Evolutionary conservation across 2,888 invertebrate species (phyloP).

Genomic region (Hypercompe scribonia): DNA sequence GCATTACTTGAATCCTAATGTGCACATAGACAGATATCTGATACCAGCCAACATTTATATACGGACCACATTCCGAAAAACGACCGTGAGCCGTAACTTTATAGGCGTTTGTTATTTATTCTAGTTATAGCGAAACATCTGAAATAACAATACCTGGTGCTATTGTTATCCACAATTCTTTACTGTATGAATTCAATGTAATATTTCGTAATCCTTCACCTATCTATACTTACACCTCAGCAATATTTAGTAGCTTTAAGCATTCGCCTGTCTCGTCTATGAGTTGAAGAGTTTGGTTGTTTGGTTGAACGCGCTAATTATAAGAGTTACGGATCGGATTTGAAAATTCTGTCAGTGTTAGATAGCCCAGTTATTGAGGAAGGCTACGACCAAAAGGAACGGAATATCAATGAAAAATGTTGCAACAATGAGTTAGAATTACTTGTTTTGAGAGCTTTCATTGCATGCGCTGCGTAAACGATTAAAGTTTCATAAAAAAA

Average conservation of each 20-base stretch:
- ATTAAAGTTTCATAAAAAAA: too few relatives aligned
- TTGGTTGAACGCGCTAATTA: too few relatives aligned
- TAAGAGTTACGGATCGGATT: too few relatives aligned
- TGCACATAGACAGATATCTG: conserved; percentile 34
- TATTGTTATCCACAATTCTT: conserved; percentile 32
- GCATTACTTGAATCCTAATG: conserved; percentile 44
- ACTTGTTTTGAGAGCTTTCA: too few relatives aligned
- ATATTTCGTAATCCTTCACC: conserved; percentile 22
- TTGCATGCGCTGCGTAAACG: too few relatives aligned
- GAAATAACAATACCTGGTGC: conserved; percentile 30
- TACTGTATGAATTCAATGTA: conserved; percentile 26
- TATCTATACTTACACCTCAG: not conserved
- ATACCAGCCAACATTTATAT: conserved; percentile 47
- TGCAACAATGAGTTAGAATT: too few relatives aligned
- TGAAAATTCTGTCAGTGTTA: too few relatives aligned
- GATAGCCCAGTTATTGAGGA: too few relatives aligned
- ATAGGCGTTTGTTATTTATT: conserved; percentile 38
- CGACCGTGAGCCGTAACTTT: conserved; percentile 46
- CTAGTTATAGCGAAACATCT: conserved; percentile 32
- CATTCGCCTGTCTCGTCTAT: conserved; percentile 22
- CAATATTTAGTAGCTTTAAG: conserved; percentile 20
- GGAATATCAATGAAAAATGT: too few relatives aligned
- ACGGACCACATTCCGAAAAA: conserved; percentile 38
- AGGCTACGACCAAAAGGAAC: too few relatives aligned
- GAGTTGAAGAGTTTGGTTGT: too few relatives aligned